phyloP scores from a whole-genome alignment of 92 coral and sea anemone species.

The Porites rus region DNA sequence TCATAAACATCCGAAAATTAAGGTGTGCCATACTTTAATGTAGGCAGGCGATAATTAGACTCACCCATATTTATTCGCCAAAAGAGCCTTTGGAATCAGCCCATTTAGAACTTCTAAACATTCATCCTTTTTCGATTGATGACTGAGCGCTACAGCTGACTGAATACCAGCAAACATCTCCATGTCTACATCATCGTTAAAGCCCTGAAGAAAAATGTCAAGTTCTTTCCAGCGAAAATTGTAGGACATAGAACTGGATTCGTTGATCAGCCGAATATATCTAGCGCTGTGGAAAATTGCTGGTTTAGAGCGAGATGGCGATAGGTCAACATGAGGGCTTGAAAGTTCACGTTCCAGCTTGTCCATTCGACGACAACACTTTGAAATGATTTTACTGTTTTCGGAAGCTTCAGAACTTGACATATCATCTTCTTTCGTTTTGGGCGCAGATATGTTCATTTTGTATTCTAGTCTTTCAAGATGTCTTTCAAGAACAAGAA shows the following conservation, averaged over 20 bases:
- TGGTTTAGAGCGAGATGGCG: constrained; percentile 40
- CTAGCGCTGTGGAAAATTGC: constrained; percentile 33
- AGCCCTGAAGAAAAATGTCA: constrained; percentile 26
- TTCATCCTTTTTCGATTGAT: constrained; percentile 32
- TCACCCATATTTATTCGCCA: constrained; percentile 11
- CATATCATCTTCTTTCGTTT: neutral
- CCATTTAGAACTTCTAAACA: constrained; percentile 6
- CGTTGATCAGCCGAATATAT: constrained; percentile 47
- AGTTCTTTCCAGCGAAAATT: constrained; percentile 50
- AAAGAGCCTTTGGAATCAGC: constrained; percentile 18
- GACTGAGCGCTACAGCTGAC: constrained; percentile 31
- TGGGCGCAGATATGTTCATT: constrained; percentile 13
- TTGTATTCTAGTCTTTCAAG: constrained; percentile 39
- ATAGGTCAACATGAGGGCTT: constrained; percentile 3
- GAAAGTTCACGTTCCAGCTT: constrained; percentile 15
- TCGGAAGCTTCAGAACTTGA: constrained; percentile 6
- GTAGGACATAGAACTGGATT: constrained; percentile 3
- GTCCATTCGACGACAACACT: constrained; percentile 26
- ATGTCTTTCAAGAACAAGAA: constrained; percentile 38
- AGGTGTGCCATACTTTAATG: no score
- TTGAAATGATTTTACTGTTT: constrained; percentile 31
- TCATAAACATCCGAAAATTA: no score
- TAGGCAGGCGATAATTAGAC: neutral
- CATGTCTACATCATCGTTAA: constrained; percentile 35
- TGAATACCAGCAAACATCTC: constrained; percentile 48